Evolutionary conservation across 1,140 invertebrate species (phyloP).

Genomic region (Drosophila ogumai): DNA sequence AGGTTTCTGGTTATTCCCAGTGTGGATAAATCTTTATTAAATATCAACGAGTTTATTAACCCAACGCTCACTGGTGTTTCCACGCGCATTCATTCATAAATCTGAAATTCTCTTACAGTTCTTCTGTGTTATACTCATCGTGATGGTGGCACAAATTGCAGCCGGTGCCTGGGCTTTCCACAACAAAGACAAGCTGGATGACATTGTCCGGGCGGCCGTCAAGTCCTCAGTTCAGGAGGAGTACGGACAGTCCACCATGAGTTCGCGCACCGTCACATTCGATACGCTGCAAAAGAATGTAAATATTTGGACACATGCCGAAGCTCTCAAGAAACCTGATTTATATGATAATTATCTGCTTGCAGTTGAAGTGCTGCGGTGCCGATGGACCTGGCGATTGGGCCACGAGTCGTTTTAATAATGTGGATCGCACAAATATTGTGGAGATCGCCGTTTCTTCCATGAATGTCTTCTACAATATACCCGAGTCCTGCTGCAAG

Average conservation of each 20-base stretch:
- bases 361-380: constrained; percentile 90
- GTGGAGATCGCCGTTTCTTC: constrained; percentile 81
- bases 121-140: constrained; percentile 90
- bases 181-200: constrained; percentile 88
- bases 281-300: constrained; percentile 89
- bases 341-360: constrained; percentile 25
- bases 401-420: constrained; percentile 88
- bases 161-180: constrained; percentile 90
- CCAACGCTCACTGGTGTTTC: constrained; percentile 14
- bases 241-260: constrained; percentile 88
- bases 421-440: constrained; percentile 80
- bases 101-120: constrained; percentile 86
- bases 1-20: not conserved
- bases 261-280: constrained; percentile 88
- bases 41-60: constrained; percentile 34
- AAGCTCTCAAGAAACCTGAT: not conserved
- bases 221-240: constrained; percentile 89
- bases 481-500: constrained; percentile 88
- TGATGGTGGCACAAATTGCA: constrained; percentile 91
- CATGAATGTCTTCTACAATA: constrained; percentile 85
- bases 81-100: constrained; percentile 58
- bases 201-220: constrained; percentile 87
- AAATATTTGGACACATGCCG: constrained; percentile 45
- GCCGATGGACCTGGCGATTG: constrained; percentile 90
- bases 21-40: constrained; percentile 22